Percentiles rank a stretch among this genome's conserved stretches.
phyloP scores from a whole-genome alignment of 2,113 vertebrate species.

The Pollimyrus isidori region DNA sequence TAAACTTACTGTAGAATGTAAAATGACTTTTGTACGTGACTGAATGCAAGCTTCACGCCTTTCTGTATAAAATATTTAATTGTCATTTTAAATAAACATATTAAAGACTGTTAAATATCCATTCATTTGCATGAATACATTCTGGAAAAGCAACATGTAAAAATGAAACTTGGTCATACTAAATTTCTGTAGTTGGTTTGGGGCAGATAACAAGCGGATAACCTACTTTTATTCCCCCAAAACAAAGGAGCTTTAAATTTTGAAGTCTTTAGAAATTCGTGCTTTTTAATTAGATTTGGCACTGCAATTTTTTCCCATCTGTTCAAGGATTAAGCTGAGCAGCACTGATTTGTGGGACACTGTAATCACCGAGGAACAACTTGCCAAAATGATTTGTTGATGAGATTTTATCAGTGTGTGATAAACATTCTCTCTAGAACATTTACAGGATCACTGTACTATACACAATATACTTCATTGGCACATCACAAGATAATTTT shows the following conservation, averaged over 20 bases:
- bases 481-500: neutral
- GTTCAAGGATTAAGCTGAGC: neutral
- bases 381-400: neutral
- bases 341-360: neutral
- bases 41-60: neutral
- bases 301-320: neutral
- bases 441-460: neutral
- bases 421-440: neutral
- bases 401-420: neutral
- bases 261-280: neutral
- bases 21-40: neutral
- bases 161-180: neutral
- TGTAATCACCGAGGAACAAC: neutral
- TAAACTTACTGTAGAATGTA: neutral
- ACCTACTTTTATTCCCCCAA: neutral
- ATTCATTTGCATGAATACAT: neutral
- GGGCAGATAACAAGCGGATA: neutral
- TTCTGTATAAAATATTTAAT: neutral
- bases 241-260: neutral
- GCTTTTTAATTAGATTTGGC: neutral
- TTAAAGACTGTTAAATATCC: conserved; percentile 8
- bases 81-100: neutral
- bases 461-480: neutral
- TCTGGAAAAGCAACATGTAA: neutral
- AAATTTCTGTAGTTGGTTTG: neutral